These are phyloP conservation scores for Hirtodrosophila trivittata DNA, from an alignment of 2,888 invertebrate species.

Conservation along the genomic window DNA sequence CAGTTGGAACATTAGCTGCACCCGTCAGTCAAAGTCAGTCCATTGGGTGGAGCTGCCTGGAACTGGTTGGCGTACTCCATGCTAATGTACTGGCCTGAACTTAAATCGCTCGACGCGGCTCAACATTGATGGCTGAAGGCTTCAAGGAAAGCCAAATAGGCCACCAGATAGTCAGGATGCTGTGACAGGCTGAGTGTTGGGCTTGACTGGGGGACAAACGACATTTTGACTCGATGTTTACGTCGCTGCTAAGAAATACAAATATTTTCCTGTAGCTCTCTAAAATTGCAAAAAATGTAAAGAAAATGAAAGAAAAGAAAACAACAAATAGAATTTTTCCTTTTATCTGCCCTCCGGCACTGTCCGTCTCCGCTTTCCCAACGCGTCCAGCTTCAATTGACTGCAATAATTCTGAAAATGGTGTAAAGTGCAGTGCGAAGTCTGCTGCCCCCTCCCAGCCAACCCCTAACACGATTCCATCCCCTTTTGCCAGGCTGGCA, in stretches of 20 bases:
- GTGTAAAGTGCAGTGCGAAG: constrained; percentile 70
- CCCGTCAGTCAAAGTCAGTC: constrained; percentile 64
- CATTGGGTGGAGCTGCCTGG: constrained; percentile 22
- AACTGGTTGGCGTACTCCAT: constrained; percentile 1
- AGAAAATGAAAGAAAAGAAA: constrained; percentile 14
- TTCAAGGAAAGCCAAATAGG: constrained; percentile 12
- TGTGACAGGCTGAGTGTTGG: constrained; percentile 1
- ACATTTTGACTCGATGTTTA: constrained; percentile 43
- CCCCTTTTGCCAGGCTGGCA: constrained; percentile 36
- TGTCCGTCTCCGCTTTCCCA: constrained; percentile 17
- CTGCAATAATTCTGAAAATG: constrained; percentile 77
- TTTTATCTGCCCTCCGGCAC: constrained; percentile 1
- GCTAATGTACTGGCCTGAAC: constrained; percentile 36
- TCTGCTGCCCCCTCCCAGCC: constrained; percentile 21
- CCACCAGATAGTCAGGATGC: constrained; percentile 1
- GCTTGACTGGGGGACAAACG: constrained; percentile 25
- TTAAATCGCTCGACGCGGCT: constrained; percentile 49
- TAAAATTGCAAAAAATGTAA: constrained; percentile 31
- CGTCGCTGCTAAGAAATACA: constrained; percentile 51
- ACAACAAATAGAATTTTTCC: constrained; percentile 53
- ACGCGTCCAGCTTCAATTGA: constrained; percentile 70
- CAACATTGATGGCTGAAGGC: constrained; percentile 53
- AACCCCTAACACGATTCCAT: not conserved
- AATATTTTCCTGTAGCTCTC: constrained; percentile 51
- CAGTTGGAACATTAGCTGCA: constrained; percentile 36